These are phyloP conservation scores for Sebastolobus alascanus DNA, from an alignment of 2,797 vertebrate species.

Conservation along the genomic window DNA sequence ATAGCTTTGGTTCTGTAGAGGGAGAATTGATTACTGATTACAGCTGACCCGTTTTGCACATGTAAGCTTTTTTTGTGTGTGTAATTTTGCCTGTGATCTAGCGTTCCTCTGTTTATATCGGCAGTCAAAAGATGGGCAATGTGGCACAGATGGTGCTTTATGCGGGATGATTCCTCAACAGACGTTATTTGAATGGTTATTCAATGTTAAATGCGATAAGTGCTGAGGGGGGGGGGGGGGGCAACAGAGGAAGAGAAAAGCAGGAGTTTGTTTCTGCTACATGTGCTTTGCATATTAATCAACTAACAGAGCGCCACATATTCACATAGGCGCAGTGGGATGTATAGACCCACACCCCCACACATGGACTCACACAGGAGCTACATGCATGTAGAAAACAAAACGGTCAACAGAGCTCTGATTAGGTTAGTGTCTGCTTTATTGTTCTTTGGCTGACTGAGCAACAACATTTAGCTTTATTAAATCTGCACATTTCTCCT, in stretches of 20 bases:
- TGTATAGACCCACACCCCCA: slow-evolving; percentile 12
- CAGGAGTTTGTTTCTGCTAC: slow-evolving; percentile 65
- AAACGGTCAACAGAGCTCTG: slow-evolving; percentile 68
- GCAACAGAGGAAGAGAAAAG: slow-evolving; percentile 42
- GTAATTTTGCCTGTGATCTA: slow-evolving; percentile 60
- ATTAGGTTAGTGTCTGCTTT: slow-evolving; percentile 79
- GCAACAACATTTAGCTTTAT: slow-evolving; percentile 82
- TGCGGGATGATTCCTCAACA: slow-evolving; percentile 76
- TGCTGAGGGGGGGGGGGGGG: slow-evolving; percentile 35
- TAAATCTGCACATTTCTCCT: slow-evolving; percentile 82
- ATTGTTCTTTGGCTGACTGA: slow-evolving; percentile 78
- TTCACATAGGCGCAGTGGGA: slow-evolving; percentile 3
- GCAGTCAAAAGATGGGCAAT: slow-evolving; percentile 61
- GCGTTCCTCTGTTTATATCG: slow-evolving; percentile 59
- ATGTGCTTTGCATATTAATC: slow-evolving; percentile 75
- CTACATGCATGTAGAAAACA: slow-evolving; percentile 39
- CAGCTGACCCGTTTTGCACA: slow-evolving; percentile 61
- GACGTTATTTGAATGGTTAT: slow-evolving; percentile 82
- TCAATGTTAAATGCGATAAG: slow-evolving; percentile 80
- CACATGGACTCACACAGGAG: slow-evolving; percentile 46
- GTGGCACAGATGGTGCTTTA: slow-evolving; percentile 82
- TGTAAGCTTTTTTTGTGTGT: slow-evolving; percentile 48
- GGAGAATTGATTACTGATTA: slow-evolving; percentile 76
- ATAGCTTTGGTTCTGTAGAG: slow-evolving; percentile 36
- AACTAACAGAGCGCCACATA: slow-evolving; percentile 10